phyloP scores from a whole-genome alignment of 2,797 vertebrate species.

The Valencia hispanica region DNA sequence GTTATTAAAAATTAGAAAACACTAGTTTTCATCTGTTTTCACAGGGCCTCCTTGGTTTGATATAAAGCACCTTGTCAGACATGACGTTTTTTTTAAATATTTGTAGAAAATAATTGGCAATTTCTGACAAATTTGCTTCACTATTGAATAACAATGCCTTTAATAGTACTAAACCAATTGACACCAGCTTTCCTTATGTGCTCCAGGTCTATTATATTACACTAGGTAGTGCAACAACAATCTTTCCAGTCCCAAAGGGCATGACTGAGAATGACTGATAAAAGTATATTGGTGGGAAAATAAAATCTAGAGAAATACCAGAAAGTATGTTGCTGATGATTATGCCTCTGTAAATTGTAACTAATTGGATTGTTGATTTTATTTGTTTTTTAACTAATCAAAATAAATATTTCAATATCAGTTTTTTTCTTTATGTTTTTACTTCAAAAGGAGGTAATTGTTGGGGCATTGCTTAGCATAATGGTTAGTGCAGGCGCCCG shows the following conservation, averaged over 20 bases:
- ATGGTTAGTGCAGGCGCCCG: too few relatives aligned
- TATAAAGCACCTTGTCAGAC: conserved; percentile 41
- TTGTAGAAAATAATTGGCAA: conserved; percentile 19
- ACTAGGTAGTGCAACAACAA: conserved; percentile 36
- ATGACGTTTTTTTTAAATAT: conserved; percentile 23
- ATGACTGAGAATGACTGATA: conserved; percentile 68
- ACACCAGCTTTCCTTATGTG: conserved; percentile 16
- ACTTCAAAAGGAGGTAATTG: conserved; percentile 30
- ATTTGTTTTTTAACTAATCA: conserved; percentile 88
- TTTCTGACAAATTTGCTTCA: conserved; percentile 27
- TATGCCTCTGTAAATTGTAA: conserved; percentile 83
- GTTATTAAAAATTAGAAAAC: conserved; percentile 71
- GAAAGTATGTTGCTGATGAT: conserved; percentile 75
- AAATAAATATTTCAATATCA: conserved; percentile 76
- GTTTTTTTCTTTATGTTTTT: conserved; percentile 57
- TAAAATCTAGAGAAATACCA: conserved; percentile 54
- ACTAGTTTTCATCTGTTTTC: conserved; percentile 72
- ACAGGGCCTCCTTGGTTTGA: conserved; percentile 63
- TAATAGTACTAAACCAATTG: conserved; percentile 16
- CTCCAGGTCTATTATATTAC: conserved; percentile 26
- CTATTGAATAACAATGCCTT: conserved; percentile 31
- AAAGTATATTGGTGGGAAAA: conserved; percentile 61
- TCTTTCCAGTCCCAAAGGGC: conserved; percentile 64
- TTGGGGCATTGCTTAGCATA: too few relatives aligned
- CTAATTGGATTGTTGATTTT: conserved; percentile 85